phyloP scores from a whole-genome alignment of 2,797 vertebrate species.

The Clamator glandarius region DNA sequence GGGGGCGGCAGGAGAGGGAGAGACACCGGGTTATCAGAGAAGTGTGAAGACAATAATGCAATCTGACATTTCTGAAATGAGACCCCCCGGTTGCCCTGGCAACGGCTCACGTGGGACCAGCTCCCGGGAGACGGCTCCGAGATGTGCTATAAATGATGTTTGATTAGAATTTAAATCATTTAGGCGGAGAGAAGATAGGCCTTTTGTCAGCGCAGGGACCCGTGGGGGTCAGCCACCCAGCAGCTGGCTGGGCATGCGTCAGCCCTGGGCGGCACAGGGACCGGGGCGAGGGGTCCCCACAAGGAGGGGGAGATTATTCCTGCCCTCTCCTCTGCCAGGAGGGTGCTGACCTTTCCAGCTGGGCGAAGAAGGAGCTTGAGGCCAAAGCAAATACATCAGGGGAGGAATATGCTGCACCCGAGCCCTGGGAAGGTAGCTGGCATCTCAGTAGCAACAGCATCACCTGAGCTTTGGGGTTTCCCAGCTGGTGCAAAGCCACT shows the following conservation, averaged over 20 bases:
- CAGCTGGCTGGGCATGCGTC: constrained; percentile 34
- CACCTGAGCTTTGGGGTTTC: not conserved
- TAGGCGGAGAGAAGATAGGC: constrained; percentile 88
- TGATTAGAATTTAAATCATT: constrained; percentile 98
- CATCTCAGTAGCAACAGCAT: not conserved
- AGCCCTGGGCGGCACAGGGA: not conserved
- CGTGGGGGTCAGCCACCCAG: constrained; percentile 66
- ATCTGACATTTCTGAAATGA: constrained; percentile 99
- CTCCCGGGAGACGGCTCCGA: constrained; percentile 87
- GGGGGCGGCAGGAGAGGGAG: constrained; percentile 64
- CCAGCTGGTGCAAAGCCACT: not conserved
- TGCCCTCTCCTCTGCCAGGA: constrained; percentile 30
- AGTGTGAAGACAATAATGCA: constrained; percentile 99
- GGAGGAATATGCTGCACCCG: accelerated
- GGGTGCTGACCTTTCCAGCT: constrained; percentile 40
- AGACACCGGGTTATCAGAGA: constrained; percentile 90
- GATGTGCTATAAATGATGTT: constrained; percentile 97
- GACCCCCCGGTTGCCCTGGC: constrained; percentile 96
- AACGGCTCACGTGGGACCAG: constrained; percentile 92
- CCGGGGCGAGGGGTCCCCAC: constrained; percentile 37
- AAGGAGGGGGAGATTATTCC: constrained; percentile 9
- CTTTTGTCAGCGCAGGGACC: constrained; percentile 83
- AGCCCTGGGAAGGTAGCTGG: not conserved
- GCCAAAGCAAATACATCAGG: not conserved
- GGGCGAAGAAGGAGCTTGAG: not conserved